These are phyloP conservation scores for Hippotragus niger DNA, from an alignment of 2,113 vertebrate genomes.

Conservation along the genomic window DNA sequence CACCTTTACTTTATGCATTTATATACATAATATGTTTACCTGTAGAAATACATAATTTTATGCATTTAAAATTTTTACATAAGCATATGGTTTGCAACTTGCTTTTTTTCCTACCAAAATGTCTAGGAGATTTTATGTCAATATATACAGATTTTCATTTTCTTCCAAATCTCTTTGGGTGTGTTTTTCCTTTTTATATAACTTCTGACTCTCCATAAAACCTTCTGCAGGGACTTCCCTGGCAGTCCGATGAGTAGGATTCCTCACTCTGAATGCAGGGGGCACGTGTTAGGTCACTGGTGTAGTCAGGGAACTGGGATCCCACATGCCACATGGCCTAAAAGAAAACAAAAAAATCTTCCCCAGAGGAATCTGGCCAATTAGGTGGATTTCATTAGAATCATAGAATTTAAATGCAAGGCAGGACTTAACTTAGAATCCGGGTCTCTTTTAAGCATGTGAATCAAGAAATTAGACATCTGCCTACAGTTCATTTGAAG, in stretches of 20 bases:
- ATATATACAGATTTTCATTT: background rate
- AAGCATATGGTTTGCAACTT: background rate
- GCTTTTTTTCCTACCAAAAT: background rate
- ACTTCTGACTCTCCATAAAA: background rate
- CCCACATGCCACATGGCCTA: background rate
- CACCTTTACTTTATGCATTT: background rate
- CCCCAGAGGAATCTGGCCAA: background rate
- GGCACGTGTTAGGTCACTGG: background rate
- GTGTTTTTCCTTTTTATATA: background rate
- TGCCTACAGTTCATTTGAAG: background rate
- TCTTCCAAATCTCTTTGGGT: background rate
- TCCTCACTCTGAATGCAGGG: background rate
- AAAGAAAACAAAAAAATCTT: background rate
- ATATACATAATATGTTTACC: background rate
- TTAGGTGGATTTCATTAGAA: background rate
- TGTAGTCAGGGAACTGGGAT: background rate
- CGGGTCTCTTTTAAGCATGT: background rate
- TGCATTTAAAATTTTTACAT: background rate
- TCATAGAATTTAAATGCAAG: background rate
- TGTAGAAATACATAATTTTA: background rate
- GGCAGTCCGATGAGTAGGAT: background rate
- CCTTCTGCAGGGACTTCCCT: background rate
- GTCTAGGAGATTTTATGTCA: background rate
- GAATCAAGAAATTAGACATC: background rate
- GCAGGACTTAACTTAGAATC: background rate